A percentile compares a stretch with the other conserved stretches of the same genome.
These are phyloP conservation scores for Acipenser transmontanus DNA, from an alignment of 2,797 vertebrate species.

Conservation along the genomic window DNA sequence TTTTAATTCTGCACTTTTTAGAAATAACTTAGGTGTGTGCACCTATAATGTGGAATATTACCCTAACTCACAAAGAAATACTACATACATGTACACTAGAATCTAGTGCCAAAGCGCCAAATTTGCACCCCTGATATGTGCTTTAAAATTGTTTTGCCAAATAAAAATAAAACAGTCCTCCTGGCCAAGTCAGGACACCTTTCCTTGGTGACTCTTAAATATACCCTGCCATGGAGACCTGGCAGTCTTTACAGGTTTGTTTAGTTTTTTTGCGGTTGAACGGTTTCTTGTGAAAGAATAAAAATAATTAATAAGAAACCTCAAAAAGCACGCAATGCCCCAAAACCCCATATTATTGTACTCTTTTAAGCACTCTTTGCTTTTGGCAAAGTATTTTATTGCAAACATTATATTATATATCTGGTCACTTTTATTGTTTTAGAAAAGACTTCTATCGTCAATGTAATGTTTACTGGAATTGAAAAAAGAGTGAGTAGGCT, in stretches of 20 bases:
- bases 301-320: background rate
- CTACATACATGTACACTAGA: background rate
- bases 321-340: background rate
- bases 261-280: too few relatives aligned
- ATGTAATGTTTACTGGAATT: background rate
- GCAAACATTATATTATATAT: constrained; percentile 2
- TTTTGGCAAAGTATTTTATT: background rate
- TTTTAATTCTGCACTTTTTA: background rate
- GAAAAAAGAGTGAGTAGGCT: background rate
- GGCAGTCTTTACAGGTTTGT: too few relatives aligned
- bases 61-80: background rate
- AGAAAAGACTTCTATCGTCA: background rate
- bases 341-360: background rate
- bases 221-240: too few relatives aligned
- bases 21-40: background rate
- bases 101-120: too few relatives aligned
- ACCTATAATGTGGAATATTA: background rate
- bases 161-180: too few relatives aligned
- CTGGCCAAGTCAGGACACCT: too few relatives aligned
- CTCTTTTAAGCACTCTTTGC: background rate
- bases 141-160: too few relatives aligned
- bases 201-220: too few relatives aligned
- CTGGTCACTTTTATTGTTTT: background rate
- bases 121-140: too few relatives aligned
- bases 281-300: too few relatives aligned